Conservation (phyloP, 2,888 invertebrate species). For the Cancer borealis region DNA sequence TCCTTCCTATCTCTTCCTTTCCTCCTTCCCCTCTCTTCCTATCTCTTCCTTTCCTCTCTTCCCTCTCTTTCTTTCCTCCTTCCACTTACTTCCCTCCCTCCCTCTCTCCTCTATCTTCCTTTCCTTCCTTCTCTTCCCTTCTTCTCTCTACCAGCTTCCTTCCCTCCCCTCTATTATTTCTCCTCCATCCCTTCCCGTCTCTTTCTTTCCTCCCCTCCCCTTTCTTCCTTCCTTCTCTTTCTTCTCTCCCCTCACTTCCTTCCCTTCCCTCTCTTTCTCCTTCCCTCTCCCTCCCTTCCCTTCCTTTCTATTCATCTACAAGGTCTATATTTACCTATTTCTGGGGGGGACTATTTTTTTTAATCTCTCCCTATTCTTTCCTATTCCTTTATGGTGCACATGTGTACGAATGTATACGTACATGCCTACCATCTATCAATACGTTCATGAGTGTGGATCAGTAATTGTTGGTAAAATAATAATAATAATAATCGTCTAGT, state of each 20-base stretch:
- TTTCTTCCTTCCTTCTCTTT: not conserved
- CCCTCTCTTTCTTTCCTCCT: not conserved
- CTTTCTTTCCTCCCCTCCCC: not conserved
- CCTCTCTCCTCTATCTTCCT: not conserved
- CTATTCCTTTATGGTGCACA: no score
- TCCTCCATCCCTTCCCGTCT: not conserved
- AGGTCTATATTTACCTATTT: no score
- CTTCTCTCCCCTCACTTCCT: not conserved
- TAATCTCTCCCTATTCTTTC: no score
- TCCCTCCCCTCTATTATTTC: not conserved
- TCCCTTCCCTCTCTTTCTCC: not conserved
- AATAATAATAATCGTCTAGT: no score
- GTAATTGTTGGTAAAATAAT: no score
- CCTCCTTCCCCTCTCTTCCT: not conserved
- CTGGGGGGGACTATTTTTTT: no score
- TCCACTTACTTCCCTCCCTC: not conserved
- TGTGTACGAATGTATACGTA: no score
- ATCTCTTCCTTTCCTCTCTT: not conserved
- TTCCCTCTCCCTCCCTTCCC: not conserved
- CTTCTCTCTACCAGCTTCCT: no score
- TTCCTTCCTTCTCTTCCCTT: not conserved
- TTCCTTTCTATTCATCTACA: not conserved
- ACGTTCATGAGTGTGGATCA: no score
- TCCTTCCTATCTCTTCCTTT: not conserved
- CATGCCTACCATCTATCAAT: no score